A percentile compares a stretch with the other conserved stretches of the same genome.
Conservation (phyloP, 2,113 vertebrate genomes). For the Hippocampus barbouri region DNA sequence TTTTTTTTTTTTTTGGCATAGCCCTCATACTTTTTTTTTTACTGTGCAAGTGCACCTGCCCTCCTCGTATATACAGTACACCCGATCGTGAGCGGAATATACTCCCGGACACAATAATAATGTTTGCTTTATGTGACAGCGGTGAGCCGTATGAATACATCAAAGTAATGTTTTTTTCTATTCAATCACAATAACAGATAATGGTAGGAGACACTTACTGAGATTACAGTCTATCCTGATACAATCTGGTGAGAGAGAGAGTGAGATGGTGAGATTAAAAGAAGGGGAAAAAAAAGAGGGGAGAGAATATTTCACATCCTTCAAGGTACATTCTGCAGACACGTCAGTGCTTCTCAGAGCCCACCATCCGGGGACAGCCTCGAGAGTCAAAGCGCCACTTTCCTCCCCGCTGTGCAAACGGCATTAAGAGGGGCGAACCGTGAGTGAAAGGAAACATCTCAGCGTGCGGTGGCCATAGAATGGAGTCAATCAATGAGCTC, state of each 20-base stretch:
- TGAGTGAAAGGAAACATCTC: slow-evolving; percentile 29
- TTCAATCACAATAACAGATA: slow-evolving; percentile 55
- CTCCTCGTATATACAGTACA: background rate
- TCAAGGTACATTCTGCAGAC: slow-evolving; percentile 89
- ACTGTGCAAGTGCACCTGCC: background rate
- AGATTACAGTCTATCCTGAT: slow-evolving; percentile 97
- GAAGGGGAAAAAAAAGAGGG: slow-evolving; percentile 69
- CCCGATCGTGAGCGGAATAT: slow-evolving; percentile 11
- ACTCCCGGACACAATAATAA: slow-evolving; percentile 17
- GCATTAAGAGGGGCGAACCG: slow-evolving; percentile 17
- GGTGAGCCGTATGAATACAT: slow-evolving; percentile 30
- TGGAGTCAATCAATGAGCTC: slow-evolving; percentile 45
- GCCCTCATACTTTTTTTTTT: too few species aligned
- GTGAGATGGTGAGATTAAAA: slow-evolving; percentile 81
- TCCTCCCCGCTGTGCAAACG: slow-evolving; percentile 46
- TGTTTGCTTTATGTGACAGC: slow-evolving; percentile 20
- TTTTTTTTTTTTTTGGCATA: background rate
- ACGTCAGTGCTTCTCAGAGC: slow-evolving; percentile 72
- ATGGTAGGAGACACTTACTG: slow-evolving; percentile 86
- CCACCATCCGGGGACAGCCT: slow-evolving; percentile 91
- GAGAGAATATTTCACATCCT: slow-evolving; percentile 86
- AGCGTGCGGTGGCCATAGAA: slow-evolving; percentile 38
- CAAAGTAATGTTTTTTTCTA: slow-evolving; percentile 41
- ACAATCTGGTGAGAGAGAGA: slow-evolving; percentile 91
- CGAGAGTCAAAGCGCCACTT: slow-evolving; percentile 77